Evolutionary conservation across 2,113 vertebrate species (phyloP), one percentile per base, ranked within the genome.

Genomic region (Pseudorasbora parva): DNA sequence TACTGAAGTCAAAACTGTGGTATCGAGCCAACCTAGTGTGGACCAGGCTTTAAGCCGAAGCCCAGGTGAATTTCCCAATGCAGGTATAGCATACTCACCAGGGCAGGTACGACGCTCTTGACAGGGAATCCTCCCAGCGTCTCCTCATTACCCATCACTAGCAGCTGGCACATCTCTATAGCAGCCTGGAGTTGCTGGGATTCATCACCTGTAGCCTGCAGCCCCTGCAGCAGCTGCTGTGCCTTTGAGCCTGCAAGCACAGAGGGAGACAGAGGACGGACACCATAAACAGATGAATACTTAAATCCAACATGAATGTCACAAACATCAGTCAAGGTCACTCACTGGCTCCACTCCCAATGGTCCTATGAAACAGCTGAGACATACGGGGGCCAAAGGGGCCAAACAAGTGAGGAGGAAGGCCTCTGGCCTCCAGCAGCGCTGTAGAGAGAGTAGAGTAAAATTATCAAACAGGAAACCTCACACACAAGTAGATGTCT

Each of bases 121-220:
- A 99, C 98, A 57, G 98, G 98, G 94, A 99, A 99, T 81, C 98
- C 98, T 91, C 98, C 98, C 82, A 99, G 93, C 0, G 98, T 99
- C 94, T 99, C 98, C 92, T 99, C 98, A 74, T 99, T 99, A 73
- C 98, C 98, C 98, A 99, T 99, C 86, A 99, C 98, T 90, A 99
- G 89, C 76, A 99, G 92, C 90, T 99, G 98, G 92, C 98, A 99
- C 98, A 99, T 99, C 92, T 99, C 98, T 87, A 99, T 99, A 59
- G 98, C 97, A 21, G 98, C 97, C 92, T 99, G 98, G 66, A 99
- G 95, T 76, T 99, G 98, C 88, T 99, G 98, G 87, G 97, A 99
- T 91, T 99, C 98, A 45, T 99, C 98, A 0, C 95, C 95, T 84
- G 97, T 98, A 47, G 98, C 97, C 93, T 99, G 98, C 8, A 99